Evolutionary conservation across 1,140 invertebrate genomes (phyloP), one percentile per base, ranked within the genome.

Genomic region (Luehdorfia chinensis): DNA sequence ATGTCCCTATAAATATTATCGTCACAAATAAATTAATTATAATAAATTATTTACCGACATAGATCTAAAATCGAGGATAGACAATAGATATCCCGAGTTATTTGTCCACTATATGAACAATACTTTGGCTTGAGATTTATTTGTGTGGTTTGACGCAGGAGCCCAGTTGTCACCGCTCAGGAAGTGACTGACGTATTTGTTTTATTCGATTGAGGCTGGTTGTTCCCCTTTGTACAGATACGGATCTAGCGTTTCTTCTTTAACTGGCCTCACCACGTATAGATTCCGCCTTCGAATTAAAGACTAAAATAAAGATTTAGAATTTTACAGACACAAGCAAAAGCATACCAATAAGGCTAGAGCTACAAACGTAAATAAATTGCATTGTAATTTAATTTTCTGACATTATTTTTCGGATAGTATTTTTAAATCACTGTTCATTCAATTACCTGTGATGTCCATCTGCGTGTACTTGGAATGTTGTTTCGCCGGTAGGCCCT

Each of bases 381-480:
- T n/a, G n/a, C n/a, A n/a, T n/a, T n/a, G n/a, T n/a, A n/a, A n/a
- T n/a, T n/a, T n/a, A n/a, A n/a, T n/a, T n/a, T n/a, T n/a, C n/a
- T n/a, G n/a, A n/a, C n/a, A n/a, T n/a, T n/a, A n/a, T n/a, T n/a
- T n/a, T n/a, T n/a, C n/a, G n/a, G n/a, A n/a, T n/a, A n/a, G n/a
- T n/a, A n/a, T n/a, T n/a, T n/a, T n/a, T n/a, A n/a, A n/a, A n/a
- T n/a, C n/a, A n/a, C n/a, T n/a, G n/a, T n/a, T 33, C 30, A 44
- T 21, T 16, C 32, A 51, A 54, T 84, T 57, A 90, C 89, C 89
- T 89, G 75, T 90, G 89, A 69, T 89, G 89, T 55, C 89, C 89
- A 57, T 89, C 89, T 54, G 90, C 90, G 50, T 91, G 90, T 27
- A 92, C 91, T 71, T 92, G 91, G 78, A 92, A 90, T 46, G 89